Conservation (phyloP, 30 jellyfish, hydroid and myxozoan species). For the Pseudorhiza aurosa region DNA sequence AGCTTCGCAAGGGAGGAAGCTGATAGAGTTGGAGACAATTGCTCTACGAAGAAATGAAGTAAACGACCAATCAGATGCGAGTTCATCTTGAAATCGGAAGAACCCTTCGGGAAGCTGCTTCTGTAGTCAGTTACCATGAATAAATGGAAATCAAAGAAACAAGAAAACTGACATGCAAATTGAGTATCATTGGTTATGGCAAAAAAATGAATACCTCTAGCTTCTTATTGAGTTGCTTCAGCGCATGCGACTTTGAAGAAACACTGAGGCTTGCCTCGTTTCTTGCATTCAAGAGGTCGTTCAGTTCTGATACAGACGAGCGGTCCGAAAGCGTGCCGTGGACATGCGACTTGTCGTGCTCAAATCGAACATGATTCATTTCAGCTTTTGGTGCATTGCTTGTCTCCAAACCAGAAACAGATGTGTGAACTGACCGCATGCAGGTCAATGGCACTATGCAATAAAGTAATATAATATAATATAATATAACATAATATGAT, state of each 20-base stretch:
- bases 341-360: neutral
- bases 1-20: no score
- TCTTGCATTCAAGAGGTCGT: slow-evolving; percentile 30
- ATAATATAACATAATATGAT: neutral
- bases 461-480: neutral
- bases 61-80: no score
- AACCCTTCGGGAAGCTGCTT: no score
- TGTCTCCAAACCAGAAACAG: slow-evolving; percentile 40
- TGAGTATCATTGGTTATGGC: no score
- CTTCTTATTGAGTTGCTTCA: slow-evolving; percentile 22
- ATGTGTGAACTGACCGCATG: slow-evolving; percentile 64
- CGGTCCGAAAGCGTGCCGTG: slow-evolving; percentile 5
- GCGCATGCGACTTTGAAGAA: slow-evolving; percentile 21
- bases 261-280: neutral
- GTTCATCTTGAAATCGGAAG: no score
- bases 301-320: slow-evolving; percentile 44
- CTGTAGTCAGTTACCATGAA: no score
- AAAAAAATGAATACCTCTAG: slow-evolving; percentile 44
- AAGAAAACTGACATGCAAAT: no score
- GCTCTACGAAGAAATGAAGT: no score
- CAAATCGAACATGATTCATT: neutral
- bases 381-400: neutral
- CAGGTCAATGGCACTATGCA: neutral
- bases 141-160: no score
- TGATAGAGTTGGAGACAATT: no score